Base-by-base conservation (phyloP, 2,113 vertebrate genomes). In the Triplophysa siluroides region DNA sequence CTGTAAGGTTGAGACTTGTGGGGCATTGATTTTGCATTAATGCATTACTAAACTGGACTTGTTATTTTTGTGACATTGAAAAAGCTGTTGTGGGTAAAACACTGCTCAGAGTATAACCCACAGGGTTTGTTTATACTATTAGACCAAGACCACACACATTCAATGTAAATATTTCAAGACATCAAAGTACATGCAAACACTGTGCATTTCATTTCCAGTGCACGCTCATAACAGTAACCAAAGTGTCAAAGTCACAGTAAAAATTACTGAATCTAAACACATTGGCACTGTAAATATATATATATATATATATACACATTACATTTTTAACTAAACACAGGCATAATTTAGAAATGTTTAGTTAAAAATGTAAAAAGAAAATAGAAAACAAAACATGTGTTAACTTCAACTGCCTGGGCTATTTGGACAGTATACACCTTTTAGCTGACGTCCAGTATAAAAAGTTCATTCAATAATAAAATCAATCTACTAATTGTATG, bases 401-500 rank as follows among this genome's bases (percentile, higher is more conserved):
- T 38, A 8, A 7, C 33, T 38, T 38, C 33, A 38, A 7, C 6
- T 38, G 33, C 33, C 6, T 38, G 33, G 33, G 5, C 33, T 38
- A 38, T 38, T 7, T 6, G 29, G 29, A 6, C 4, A 3, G 26
- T 33, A 7, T 38, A 73, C 60, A 76, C 62, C 61, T 60, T 50
- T 74, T 78, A 79, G 58, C 70, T 69, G 56, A 70, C 47, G 61
- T 71, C 33, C 64, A 75, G 29, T 73, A 60, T 60, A 43, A 78
- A 38, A 83, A 65, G 76, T 64, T 71, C 41, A 54, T 73, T 65
- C 54, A 66, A 78, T 41, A 50, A 75, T 66, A 71, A 60, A 78
- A 85, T 78, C 78, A 62, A 54, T 68, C 23, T 54, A 67, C 78
- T 84, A 62, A 81, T 77, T 26, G 66, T 52, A 21, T 65, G 38